These are phyloP conservation scores for Rhopilema esculentum DNA, from an alignment of 30 jellyfish, hydroid and myxozoan species.

Conservation along the genomic window DNA sequence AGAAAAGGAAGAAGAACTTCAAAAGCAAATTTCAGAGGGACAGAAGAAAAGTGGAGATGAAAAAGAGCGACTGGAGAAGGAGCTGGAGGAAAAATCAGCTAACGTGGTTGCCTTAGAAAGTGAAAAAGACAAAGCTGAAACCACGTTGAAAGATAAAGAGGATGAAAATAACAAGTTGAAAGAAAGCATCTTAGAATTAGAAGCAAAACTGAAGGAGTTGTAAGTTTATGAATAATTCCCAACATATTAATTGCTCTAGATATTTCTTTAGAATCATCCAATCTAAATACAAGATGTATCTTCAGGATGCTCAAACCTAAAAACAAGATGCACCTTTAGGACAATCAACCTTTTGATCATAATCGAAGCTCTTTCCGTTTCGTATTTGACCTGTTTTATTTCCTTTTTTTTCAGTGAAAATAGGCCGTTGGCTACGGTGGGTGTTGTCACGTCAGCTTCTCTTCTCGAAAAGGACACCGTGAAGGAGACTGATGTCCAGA, in stretches of 20 bases:
- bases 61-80: constrained; percentile 34
- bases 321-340: no score
- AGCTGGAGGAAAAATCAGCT: constrained; percentile 49
- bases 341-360: no score
- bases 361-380: no score
- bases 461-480: constrained; percentile 18
- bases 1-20: constrained; percentile 44
- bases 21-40: constrained; percentile 57
- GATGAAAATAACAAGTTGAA: constrained; percentile 49
- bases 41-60: constrained; percentile 54
- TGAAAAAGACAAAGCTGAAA: constrained; percentile 61
- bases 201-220: constrained; percentile 64
- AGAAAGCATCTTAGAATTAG: constrained; percentile 46
- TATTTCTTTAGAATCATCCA: no score
- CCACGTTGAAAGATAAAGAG: constrained; percentile 20
- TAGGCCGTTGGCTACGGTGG: constrained; percentile 56
- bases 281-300: no score
- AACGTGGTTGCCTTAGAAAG: constrained; percentile 22
- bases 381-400: no score
- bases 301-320: no score
- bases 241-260: no score
- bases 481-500: background rate
- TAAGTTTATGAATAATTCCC: constrained; percentile 15
- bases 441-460: constrained; percentile 55
- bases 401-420: constrained; percentile 30